Percentiles rank a stretch among this genome's conserved stretches.
phyloP scores from a whole-genome alignment of 2,888 invertebrate species.

The Netelia melanura region DNA sequence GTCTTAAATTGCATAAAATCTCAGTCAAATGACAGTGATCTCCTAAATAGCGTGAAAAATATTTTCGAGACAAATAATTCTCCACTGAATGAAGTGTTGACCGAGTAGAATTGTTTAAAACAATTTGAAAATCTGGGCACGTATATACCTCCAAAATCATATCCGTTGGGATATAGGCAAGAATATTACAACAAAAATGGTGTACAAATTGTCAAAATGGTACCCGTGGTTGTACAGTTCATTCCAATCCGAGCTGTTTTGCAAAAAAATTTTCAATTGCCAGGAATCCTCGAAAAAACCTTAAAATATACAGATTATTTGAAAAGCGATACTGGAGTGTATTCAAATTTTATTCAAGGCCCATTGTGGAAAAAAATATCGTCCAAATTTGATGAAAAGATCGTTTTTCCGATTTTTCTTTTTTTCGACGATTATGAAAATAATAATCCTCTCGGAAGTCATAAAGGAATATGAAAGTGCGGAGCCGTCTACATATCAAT shows the following conservation, averaged over 20 bases:
- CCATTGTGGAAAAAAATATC: constrained; percentile 36
- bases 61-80: constrained; percentile 22
- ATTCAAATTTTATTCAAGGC: constrained; percentile 66
- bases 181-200: constrained; percentile 58
- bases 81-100: constrained; percentile 10
- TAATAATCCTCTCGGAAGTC: constrained; percentile 70
- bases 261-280: constrained; percentile 68
- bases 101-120: constrained; percentile 59
- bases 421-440: constrained; percentile 72
- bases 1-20: constrained; percentile 3
- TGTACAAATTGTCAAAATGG: constrained; percentile 41
- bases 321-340: constrained; percentile 43
- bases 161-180: constrained; percentile 43
- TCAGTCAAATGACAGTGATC: constrained; percentile 4
- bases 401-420: constrained; percentile 67
- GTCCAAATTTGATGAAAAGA: constrained; percentile 64
- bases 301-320: constrained; percentile 59
- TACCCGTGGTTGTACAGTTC: constrained; percentile 69
- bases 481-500: constrained; percentile 68
- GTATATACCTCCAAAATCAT: constrained; percentile 59
- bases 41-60: constrained; percentile 13
- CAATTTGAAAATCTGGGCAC: constrained; percentile 59
- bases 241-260: constrained; percentile 69
- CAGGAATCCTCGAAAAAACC: constrained; percentile 63
- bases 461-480: constrained; percentile 71